Evolutionary conservation across 2,113 vertebrate species (phyloP).

Genomic region (Dicerorhinus sumatrensis): DNA sequence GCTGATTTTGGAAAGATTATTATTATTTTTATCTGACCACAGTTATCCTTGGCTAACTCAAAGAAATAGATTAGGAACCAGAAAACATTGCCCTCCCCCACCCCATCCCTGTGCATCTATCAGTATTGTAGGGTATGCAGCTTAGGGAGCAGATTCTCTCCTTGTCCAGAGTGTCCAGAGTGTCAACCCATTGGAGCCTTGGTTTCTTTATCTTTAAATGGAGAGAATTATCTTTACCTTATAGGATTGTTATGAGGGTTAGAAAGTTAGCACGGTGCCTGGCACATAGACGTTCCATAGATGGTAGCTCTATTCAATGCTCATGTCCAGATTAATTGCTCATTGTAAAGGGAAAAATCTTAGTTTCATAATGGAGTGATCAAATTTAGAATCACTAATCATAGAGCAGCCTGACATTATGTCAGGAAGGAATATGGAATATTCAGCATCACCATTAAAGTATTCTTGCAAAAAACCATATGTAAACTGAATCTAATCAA

Average conservation of each 20-base stretch:
- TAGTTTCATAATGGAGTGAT: neutral
- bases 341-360: neutral
- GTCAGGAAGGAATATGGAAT: neutral
- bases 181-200: neutral
- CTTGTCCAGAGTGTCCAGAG: neutral
- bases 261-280: neutral
- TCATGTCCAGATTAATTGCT: neutral
- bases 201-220: neutral
- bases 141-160: neutral
- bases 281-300: neutral
- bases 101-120: neutral
- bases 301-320: neutral
- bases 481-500: constrained; percentile 10
- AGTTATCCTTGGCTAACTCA: neutral
- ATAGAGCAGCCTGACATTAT: neutral
- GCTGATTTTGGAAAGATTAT: neutral
- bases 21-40: neutral
- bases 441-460: neutral
- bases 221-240: neutral
- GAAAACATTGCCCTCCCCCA: neutral
- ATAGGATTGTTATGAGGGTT: neutral
- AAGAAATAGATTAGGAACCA: neutral
- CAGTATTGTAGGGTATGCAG: neutral
- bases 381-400: neutral
- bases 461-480: neutral